These are phyloP conservation scores for Engraulis encrasicolus DNA, from an alignment of 2,113 vertebrate species.

Conservation along the genomic window DNA sequence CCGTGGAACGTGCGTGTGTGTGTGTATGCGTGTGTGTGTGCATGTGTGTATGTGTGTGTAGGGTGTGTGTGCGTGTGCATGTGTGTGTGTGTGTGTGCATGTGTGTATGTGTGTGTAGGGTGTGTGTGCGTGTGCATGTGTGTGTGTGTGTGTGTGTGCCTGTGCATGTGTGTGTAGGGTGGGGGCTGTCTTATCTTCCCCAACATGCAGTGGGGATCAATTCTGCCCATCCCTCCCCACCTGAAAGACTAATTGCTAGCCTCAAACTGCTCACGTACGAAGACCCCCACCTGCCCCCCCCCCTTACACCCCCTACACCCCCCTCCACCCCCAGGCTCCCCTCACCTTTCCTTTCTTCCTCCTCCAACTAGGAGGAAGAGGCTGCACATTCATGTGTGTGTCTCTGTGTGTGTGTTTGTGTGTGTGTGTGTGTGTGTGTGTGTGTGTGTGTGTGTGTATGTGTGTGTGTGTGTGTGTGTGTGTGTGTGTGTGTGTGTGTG, in stretches of 20 bases:
- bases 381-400: too few species aligned
- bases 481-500: neutral
- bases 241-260: slow-evolving; percentile 64
- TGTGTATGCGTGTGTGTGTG: too few species aligned
- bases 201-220: slow-evolving; percentile 80
- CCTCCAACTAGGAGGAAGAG: neutral
- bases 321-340: neutral
- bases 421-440: slow-evolving; percentile 41
- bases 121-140: too few species aligned
- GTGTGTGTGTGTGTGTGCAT: too few species aligned
- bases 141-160: too few species aligned
- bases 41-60: too few species aligned
- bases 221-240: slow-evolving; percentile 70
- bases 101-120: too few species aligned
- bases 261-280: slow-evolving; percentile 42
- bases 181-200: slow-evolving; percentile 77
- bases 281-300: too few species aligned
- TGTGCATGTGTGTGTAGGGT: slow-evolving; percentile 47
- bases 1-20: too few species aligned
- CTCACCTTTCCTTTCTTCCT: neutral
- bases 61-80: slow-evolving; percentile 57
- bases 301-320: slow-evolving; percentile 3
- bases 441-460: neutral
- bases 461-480: neutral
- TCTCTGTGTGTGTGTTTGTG: too few species aligned